Base-by-base conservation (phyloP, 2,113 vertebrate species). In the Kryptolebias marmoratus region DNA sequence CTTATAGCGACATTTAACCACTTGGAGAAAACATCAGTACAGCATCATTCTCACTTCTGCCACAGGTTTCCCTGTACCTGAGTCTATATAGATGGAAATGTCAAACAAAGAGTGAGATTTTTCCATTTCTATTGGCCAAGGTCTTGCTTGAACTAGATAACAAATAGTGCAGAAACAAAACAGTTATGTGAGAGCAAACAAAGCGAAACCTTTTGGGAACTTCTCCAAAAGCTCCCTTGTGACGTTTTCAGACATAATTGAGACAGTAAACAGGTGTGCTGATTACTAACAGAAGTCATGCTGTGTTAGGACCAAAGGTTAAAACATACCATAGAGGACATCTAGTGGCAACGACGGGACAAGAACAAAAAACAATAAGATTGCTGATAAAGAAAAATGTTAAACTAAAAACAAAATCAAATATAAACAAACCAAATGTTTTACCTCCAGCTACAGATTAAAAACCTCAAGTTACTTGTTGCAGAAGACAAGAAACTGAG, bases 1-100 rank as follows among this genome's bases (percentile, higher is more conserved):
- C 80, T 87, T 58, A 69, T 62, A 78, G 75, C 50, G 32, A 72
- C 77, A 83, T 80, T 87, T 79, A 84, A 78, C 63, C 73, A 70
- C 73, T 85, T 57, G 65, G 18, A 79, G 66, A 74, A 73, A 76
- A 74, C 80, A 84, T 80, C 80, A 84, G 53, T 77, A 75, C 10
- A 1, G 42, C 71, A 39, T 56, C 61, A 22, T 62, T 59, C 71
- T n/a, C 9, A 5, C 53, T 64, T 67, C 58, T 16, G 10, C 42
- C 32, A 45, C 74, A 59, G 32, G 58, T 66, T 61, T 60, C 39
- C 49, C 11, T 56, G n/a, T 68, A 59, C 68, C 58, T 10, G 8
- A 65, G 53, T 75, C 65, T 59, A 75, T 75, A 52, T 67, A 59
- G 59, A 74, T 63, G 63, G 65, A 79, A 83, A 84, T 74, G 80